phyloP scores from a whole-genome alignment of 1,140 invertebrate genomes.

The Philotrypesis tridentata region DNA sequence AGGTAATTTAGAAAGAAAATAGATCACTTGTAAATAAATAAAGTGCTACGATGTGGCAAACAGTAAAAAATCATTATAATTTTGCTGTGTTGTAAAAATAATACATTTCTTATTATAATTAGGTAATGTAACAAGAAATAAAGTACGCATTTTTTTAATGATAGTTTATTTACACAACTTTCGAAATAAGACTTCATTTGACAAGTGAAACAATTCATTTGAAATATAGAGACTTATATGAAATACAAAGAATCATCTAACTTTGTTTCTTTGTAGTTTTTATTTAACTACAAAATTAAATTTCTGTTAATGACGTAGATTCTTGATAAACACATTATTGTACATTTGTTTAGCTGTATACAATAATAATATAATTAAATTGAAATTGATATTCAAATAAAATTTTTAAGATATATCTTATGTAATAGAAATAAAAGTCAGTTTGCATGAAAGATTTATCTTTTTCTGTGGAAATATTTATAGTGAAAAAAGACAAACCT shows the following conservation, averaged over 20 bases:
- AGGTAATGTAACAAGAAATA: slow-evolving; percentile 42
- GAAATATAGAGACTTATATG: slow-evolving; percentile 43
- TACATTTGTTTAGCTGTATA: slow-evolving; percentile 31
- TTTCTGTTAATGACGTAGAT: slow-evolving; percentile 11
- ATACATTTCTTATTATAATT: slow-evolving; percentile 45
- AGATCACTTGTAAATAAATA: slow-evolving; percentile 48
- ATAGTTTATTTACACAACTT: slow-evolving; percentile 55
- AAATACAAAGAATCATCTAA: slow-evolving; percentile 26
- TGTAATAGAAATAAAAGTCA: slow-evolving; percentile 27
- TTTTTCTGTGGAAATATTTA: not conserved
- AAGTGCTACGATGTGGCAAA: slow-evolving; percentile 16
- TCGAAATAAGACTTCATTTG: slow-evolving; percentile 38
- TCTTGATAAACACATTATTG: slow-evolving; percentile 33
- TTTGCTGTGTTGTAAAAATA: slow-evolving; percentile 48
- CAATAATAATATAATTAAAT: slow-evolving; percentile 28
- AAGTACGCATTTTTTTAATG: slow-evolving; percentile 46
- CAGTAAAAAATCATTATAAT: slow-evolving; percentile 9
- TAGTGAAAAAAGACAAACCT: not conserved
- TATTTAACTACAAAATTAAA: not conserved
- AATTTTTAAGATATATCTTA: not conserved
- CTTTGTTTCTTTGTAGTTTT: slow-evolving; percentile 15
- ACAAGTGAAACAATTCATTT: slow-evolving; percentile 15
- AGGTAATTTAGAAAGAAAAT: slow-evolving; percentile 31
- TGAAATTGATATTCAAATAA: slow-evolving; percentile 23
- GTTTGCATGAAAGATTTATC: slow-evolving; percentile 7